Evolutionary conservation across 1,140 invertebrate genomes (phyloP).

Genomic region (Maconellicoccus hirsutus): DNA sequence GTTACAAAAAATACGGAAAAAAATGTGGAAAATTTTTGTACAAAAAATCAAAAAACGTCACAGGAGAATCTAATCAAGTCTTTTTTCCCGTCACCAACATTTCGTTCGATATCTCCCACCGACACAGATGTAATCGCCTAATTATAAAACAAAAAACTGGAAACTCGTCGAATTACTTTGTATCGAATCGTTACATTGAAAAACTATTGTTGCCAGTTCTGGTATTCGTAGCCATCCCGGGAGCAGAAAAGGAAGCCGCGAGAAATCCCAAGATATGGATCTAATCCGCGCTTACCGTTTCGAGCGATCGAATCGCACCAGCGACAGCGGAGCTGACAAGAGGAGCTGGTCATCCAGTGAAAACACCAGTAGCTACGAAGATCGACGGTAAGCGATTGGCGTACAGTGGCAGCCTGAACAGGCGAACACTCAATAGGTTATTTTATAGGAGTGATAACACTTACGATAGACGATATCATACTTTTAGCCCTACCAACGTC

Average conservation of each 20-base stretch:
- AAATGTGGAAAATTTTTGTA: too few species aligned
- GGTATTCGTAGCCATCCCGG: constrained; percentile 48
- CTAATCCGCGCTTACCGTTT: constrained; percentile 21
- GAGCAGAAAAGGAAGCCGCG: constrained; percentile 46
- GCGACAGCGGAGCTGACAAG: constrained; percentile 27
- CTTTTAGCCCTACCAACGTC: background rate
- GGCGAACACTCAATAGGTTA: too few species aligned
- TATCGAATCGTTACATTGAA: too few species aligned
- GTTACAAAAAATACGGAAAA: too few species aligned
- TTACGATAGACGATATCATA: background rate
- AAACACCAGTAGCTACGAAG: constrained; percentile 25
- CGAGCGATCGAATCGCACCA: constrained; percentile 26
- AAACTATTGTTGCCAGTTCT: constrained; percentile 31
- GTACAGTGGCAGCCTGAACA: too few species aligned
- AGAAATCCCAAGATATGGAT: constrained; percentile 34
- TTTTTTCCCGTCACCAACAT: too few species aligned
- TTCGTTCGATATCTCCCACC: too few species aligned
- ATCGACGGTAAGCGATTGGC: background rate
- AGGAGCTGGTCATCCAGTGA: constrained; percentile 28
- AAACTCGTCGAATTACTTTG: too few species aligned
- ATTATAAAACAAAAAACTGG: too few species aligned
- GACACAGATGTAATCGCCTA: too few species aligned
- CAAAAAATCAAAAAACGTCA: too few species aligned
- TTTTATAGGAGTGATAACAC: background rate
- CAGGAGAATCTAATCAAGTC: too few species aligned